phyloP scores from a whole-genome alignment of 1,140 invertebrate species.

The Metaphire vulgaris region DNA sequence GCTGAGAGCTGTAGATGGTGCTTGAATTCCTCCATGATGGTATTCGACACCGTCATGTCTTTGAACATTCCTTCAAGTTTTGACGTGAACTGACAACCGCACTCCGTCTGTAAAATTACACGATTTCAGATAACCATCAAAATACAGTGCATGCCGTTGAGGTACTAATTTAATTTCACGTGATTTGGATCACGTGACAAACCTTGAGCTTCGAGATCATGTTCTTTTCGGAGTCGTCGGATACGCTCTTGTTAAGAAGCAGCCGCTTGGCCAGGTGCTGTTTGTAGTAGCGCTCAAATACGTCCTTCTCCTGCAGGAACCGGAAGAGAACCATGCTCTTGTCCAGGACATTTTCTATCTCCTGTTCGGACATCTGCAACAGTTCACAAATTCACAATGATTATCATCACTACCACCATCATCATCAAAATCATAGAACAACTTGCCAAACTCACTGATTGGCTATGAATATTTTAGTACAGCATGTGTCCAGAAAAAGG shows the following conservation, averaged over 20 bases:
- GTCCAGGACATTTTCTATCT: conserved; percentile 93
- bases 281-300: conserved; percentile 99
- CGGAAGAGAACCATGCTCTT: conserved; percentile 99
- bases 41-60: conserved; percentile 99
- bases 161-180: neutral
- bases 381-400: too few species aligned
- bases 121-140: neutral
- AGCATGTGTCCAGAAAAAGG: too few species aligned
- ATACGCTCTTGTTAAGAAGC: conserved; percentile 94
- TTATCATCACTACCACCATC: too few species aligned
- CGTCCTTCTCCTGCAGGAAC: conserved; percentile 98
- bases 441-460: too few species aligned
- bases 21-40: conserved; percentile 97
- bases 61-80: conserved; percentile 99
- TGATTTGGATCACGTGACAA: neutral
- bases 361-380: conserved; percentile 89
- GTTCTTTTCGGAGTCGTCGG: conserved; percentile 98
- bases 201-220: conserved; percentile 99
- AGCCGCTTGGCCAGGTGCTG: conserved; percentile 96
- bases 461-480: too few species aligned
- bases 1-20: conserved; percentile 65
- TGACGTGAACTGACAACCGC: conserved; percentile 98
- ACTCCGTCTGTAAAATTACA: conserved; percentile 80
- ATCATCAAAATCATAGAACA: too few species aligned
- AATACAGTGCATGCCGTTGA: neutral